Percentiles rank a stretch among this genome's conserved stretches.
phyloP scores from a whole-genome alignment of 2,888 invertebrate genomes.

The Autographa gamma region DNA sequence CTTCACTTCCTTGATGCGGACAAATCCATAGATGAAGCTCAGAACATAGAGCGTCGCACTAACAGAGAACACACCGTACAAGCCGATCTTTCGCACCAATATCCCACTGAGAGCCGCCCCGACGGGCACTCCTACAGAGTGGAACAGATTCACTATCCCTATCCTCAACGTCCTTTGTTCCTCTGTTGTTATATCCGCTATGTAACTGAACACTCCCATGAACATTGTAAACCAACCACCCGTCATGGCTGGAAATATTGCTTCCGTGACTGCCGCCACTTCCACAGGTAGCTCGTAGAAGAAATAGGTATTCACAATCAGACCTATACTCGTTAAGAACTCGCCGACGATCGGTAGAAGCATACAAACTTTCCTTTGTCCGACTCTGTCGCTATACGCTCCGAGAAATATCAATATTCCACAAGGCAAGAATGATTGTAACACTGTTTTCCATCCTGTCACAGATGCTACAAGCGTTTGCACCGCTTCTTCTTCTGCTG shows the following conservation, averaged over 20 bases:
- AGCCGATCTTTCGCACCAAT: slow-evolving; percentile 92
- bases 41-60: slow-evolving; percentile 93
- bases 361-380: slow-evolving; percentile 94
- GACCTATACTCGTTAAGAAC: slow-evolving; percentile 93
- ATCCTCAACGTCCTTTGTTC: slow-evolving; percentile 95
- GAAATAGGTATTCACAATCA: slow-evolving; percentile 94
- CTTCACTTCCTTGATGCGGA: slow-evolving; percentile 92
- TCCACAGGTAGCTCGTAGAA: slow-evolving; percentile 95
- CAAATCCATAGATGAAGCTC: slow-evolving; percentile 93
- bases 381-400: slow-evolving; percentile 92
- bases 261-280: slow-evolving; percentile 93
- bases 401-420: slow-evolving; percentile 94
- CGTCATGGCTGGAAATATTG: slow-evolving; percentile 94
- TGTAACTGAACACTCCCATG: slow-evolving; percentile 96
- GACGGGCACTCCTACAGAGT: slow-evolving; percentile 95
- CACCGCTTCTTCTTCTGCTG: slow-evolving; percentile 90
- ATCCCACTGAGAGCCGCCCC: slow-evolving; percentile 97
- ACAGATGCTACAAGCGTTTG: slow-evolving; percentile 94
- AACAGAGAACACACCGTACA: slow-evolving; percentile 94
- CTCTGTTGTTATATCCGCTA: slow-evolving; percentile 95
- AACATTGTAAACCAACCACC: slow-evolving; percentile 97
- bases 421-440: slow-evolving; percentile 94
- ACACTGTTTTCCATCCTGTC: slow-evolving; percentile 95
- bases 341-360: slow-evolving; percentile 94
- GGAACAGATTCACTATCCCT: slow-evolving; percentile 96